Evolutionary conservation across 2,888 invertebrate genomes (phyloP), one percentile per base, ranked within the genome.

Genomic region (Ophion slaviceki): DNA sequence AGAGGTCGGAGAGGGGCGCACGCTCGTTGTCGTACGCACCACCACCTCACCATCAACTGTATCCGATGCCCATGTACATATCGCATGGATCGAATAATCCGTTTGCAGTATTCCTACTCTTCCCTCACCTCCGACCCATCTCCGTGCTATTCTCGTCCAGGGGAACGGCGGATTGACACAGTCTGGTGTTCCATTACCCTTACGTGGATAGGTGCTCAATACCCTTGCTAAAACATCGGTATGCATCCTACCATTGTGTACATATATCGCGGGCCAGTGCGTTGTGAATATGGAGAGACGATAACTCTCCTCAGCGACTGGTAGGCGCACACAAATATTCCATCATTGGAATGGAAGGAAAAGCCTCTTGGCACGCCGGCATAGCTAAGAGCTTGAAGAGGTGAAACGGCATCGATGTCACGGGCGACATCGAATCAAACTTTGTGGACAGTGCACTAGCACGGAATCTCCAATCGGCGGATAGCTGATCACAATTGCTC

Each of bases 151-250:
- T 17, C 53, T 53, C 53, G 14, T 75, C 80, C 70, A 62, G 47
- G 89, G 88, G 90, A 92, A 91, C 89, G 90, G 89, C 28, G 40
- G 91, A 92, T 91, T 90, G 89, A 90, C 88, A 90, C 90, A 91
- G 91, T 91, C 89, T 89, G 88, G 89, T 89, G 91, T 91, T 91
- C 90, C 90, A 91, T 91, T 90, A 89, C 89, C 89, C 90, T 89
- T 89, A 88, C 89, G 88, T 89, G 88, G 88, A 80, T 77, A 76
- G 59, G 62, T 72, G 20, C 40, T 28, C 79, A 66, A 14, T 74
- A 74, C 72, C 67, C 72, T 76, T 71, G 74, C 67, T 57, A 66
- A 68, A 71, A 79, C 62, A 74, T 82, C 53, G 66, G 82, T 75
- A 76, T 79, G 57, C 62, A 79, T 66, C 59, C 57, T 28, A 28